These are phyloP conservation scores for Oryzias woworae DNA, from an alignment of 2,113 vertebrate species.

Conservation along the genomic window DNA sequence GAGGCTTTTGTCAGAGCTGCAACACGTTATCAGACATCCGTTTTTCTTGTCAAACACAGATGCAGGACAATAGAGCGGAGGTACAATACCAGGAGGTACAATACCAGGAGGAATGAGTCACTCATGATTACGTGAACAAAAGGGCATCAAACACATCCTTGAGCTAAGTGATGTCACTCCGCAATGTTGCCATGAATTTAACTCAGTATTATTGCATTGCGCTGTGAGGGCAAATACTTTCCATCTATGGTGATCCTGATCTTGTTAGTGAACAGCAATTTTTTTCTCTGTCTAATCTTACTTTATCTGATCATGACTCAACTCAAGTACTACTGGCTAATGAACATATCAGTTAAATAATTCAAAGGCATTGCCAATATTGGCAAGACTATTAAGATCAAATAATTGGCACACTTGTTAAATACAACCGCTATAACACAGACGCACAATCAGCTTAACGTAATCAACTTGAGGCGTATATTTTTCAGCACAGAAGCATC, in stretches of 20 bases:
- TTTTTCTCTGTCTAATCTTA: too few relatives aligned
- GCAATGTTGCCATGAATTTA: background rate
- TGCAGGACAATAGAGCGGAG: background rate
- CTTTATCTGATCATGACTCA: too few relatives aligned
- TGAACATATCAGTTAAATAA: background rate
- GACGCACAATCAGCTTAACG: background rate
- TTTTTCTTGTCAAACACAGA: background rate
- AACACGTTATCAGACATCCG: background rate
- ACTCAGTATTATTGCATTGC: background rate
- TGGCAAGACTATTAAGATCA: background rate
- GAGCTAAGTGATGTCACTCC: slow-evolving; percentile 9
- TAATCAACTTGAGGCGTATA: slow-evolving; percentile 4
- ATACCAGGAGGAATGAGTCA: slow-evolving; percentile 14
- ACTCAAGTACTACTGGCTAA: background rate
- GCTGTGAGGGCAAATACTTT: background rate
- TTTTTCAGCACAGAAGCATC: slow-evolving; percentile 27
- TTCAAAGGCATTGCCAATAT: background rate
- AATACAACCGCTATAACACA: background rate
- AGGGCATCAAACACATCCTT: background rate
- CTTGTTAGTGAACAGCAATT: background rate
- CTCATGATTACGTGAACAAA: slow-evolving; percentile 1
- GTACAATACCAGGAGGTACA: background rate
- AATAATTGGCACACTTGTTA: background rate
- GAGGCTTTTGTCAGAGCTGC: slow-evolving; percentile 2
- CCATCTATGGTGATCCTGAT: background rate